A percentile compares a stretch with the other conserved stretches of the same genome.
Conservation (phyloP, 53 echinoderm and acorn worm species). For the Hippasteria phrygiana region DNA sequence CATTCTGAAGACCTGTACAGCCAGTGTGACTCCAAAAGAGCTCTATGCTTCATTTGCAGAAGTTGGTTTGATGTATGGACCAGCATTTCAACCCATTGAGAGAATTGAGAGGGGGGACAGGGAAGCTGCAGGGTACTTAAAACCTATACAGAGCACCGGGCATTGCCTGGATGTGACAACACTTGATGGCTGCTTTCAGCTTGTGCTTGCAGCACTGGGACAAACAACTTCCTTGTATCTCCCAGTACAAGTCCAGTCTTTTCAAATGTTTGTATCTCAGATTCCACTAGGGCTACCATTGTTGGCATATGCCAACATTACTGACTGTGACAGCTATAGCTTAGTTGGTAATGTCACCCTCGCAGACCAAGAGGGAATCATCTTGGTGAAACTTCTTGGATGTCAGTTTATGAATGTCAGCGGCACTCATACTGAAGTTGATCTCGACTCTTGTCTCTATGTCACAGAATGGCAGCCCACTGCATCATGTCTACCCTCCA, state of each 20-base stretch:
- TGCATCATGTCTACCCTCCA: conserved; percentile 68
- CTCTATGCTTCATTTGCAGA: conserved; percentile 74
- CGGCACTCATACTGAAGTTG: conserved; percentile 53
- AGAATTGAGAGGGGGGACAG: conserved; percentile 78
- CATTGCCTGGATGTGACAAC: conserved; percentile 77
- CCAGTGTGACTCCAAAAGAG: conserved; percentile 44
- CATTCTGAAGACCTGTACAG: conserved; percentile 62
- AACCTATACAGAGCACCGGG: conserved; percentile 62
- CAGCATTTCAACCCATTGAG: conserved; percentile 74
- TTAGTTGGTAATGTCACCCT: conserved; percentile 74
- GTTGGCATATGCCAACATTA: conserved; percentile 71
- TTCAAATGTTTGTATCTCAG: conserved; percentile 79
- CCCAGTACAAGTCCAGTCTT: conserved; percentile 58
- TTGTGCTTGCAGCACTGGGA: conserved; percentile 64
- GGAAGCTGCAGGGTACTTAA: conserved; percentile 71
- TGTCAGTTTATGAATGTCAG: conserved; percentile 68
- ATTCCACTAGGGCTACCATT: conserved; percentile 72
- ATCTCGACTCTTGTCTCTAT: conserved; percentile 80
- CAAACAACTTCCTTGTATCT: conserved; percentile 76
- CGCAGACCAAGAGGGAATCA: conserved; percentile 53
- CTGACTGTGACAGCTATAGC: conserved; percentile 68
- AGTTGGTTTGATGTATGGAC: conserved; percentile 75
- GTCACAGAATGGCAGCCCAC: conserved; percentile 77
- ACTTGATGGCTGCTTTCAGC: conserved; percentile 87
- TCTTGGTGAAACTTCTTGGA: conserved; percentile 72